Percentiles rank a stretch among this genome's conserved stretches.
Conservation (phyloP, 2,888 invertebrate species). For the Diplazon laetatorius region DNA sequence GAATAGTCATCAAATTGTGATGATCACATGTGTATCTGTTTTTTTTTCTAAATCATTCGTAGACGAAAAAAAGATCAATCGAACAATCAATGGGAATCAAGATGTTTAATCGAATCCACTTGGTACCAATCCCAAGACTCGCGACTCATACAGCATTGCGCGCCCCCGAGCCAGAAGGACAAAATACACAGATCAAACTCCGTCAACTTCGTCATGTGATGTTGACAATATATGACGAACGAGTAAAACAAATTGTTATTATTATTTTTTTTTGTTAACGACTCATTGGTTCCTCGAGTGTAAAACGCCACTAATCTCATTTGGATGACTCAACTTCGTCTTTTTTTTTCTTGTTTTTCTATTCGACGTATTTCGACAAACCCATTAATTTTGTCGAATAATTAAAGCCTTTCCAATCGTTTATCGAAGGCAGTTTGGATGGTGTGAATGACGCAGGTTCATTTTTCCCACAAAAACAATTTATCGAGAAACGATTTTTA, state of each 20-base stretch:
- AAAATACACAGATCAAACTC: neutral
- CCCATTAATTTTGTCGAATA: neutral
- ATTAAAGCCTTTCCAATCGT: neutral
- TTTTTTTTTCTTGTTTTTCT: no score
- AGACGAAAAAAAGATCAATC: slow-evolving; percentile 60
- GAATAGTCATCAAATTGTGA: neutral
- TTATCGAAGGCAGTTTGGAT: neutral
- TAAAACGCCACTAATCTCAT: no score
- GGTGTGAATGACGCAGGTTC: neutral
- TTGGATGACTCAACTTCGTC: no score
- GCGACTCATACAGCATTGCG: slow-evolving; percentile 43
- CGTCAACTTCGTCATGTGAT: neutral
- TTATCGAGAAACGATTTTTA: neutral
- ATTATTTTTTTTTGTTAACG: neutral
- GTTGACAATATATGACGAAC: neutral
- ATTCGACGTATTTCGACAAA: no score
- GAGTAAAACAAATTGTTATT: neutral
- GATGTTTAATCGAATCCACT: slow-evolving; percentile 70
- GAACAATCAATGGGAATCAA: slow-evolving; percentile 66
- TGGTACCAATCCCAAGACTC: slow-evolving; percentile 68
- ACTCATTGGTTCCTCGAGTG: no score
- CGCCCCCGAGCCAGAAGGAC: slow-evolving; percentile 19
- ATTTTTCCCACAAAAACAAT: neutral
- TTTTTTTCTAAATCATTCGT: slow-evolving; percentile 52
- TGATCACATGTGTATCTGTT: slow-evolving; percentile 30